Evolutionary conservation across 2,113 vertebrate species (phyloP).

Genomic region (Stegostoma tigrinum): DNA sequence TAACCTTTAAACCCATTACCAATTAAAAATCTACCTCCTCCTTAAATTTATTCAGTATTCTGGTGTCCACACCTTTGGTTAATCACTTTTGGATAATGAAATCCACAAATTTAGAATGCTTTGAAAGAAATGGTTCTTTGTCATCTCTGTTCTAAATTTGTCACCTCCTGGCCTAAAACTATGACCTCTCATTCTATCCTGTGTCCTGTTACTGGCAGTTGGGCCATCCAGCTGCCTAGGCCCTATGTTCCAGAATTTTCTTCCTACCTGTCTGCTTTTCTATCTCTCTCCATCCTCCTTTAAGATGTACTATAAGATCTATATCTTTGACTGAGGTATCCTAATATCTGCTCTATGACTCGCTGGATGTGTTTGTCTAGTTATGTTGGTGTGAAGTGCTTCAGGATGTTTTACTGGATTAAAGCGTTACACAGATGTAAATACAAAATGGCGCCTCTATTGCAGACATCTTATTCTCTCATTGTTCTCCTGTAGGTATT

Average conservation of each 20-base stretch:
- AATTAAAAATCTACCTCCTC: too few relatives aligned
- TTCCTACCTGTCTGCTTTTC: too few relatives aligned
- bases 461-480: neutral
- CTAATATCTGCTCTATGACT: neutral
- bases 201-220: neutral
- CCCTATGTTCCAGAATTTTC: neutral
- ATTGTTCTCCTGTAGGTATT: conserved; percentile 54
- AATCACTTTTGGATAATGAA: too few relatives aligned
- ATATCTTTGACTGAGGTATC: neutral
- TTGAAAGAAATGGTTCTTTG: too few relatives aligned
- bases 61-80: too few relatives aligned
- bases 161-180: too few relatives aligned
- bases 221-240: neutral
- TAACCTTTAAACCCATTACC: too few relatives aligned
- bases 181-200: neutral
- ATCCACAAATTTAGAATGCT: too few relatives aligned
- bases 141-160: too few relatives aligned
- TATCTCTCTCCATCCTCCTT: neutral
- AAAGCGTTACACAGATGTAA: neutral
- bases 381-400: neutral
- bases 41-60: too few relatives aligned
- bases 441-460: neutral
- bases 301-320: neutral
- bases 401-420: neutral
- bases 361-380: neutral